These are phyloP conservation scores for Thalassarche chlororhynchos DNA, from an alignment of 2,113 vertebrate genomes.

Conservation along the genomic window DNA sequence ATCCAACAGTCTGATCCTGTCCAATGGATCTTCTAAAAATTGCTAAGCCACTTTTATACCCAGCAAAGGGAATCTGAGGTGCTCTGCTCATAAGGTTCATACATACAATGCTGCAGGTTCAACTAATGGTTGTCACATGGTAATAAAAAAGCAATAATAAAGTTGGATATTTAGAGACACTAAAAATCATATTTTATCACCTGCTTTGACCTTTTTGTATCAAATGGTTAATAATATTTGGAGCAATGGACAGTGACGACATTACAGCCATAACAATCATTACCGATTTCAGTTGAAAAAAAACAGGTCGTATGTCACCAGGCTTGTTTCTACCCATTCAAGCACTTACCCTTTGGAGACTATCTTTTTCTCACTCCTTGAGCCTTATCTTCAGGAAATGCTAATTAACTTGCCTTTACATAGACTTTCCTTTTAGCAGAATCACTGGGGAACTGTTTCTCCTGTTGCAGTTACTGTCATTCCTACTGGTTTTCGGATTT, in stretches of 20 bases:
- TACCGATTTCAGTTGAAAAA: background rate
- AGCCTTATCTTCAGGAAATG: background rate
- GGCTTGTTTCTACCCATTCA: background rate
- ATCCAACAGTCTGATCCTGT: background rate
- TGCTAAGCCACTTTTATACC: background rate
- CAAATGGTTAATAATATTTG: background rate
- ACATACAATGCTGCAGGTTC: background rate
- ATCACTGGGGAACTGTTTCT: background rate
- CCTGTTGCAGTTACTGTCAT: background rate
- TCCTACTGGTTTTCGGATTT: background rate
- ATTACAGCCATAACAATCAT: background rate
- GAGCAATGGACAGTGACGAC: background rate
- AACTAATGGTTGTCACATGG: background rate
- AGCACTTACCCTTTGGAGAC: background rate
- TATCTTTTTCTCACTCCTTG: background rate
- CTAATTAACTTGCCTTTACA: background rate
- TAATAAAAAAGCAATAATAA: background rate
- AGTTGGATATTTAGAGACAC: background rate
- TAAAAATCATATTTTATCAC: background rate
- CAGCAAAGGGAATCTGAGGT: background rate
- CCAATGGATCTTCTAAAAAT: background rate
- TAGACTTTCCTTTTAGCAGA: background rate
- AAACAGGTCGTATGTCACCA: accelerated
- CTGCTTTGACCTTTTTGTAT: background rate
- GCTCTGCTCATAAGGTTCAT: background rate